Base-by-base conservation (phyloP, 2,113 vertebrate genomes). In the Taurulus bubalis region DNA sequence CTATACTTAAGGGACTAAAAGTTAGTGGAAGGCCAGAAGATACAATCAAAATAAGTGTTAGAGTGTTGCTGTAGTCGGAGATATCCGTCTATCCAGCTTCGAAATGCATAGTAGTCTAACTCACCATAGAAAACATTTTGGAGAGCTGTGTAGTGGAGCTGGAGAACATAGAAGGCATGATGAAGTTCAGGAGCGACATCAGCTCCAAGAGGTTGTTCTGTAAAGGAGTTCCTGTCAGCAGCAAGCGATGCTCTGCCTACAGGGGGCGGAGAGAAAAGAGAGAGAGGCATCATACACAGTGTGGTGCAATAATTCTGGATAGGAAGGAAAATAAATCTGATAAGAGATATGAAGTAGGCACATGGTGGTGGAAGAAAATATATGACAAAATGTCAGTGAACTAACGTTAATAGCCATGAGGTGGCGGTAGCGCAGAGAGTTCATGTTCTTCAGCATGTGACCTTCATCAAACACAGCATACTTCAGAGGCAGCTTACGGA, bases 401-500 rank as follows among this genome's bases (percentile, higher is more conserved):
- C 69, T 71, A 18, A 93, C 98, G 74, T 99, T 98, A 86, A 99
- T 97, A 30, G 96, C 95, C 98, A 99, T 98, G 26, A 99, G 97
- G 83, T 98, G 96, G 88, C 97, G 96, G 89, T 99, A 99, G 77
- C 98, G 97, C 55, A 97, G 79, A 1, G 97, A 93, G 86, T 95
- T 97, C 98, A 99, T 99, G 83, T 99, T 99, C 93, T 99, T 99
- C 80, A 99, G 93, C 98, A 99, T 98, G 79, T 99, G 98, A 51
- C 98, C 98, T 92, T 99, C 98, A 89, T 99, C 98, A 85, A 99
- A 99, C 77, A 99, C 93, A 1, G 98, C 97, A 49, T 97, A 99
- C 85, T 95, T 95, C 74, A 99, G 91, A 58, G 84, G 95, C 69
- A 99, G 85, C 28, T 92, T 96, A 16, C 96, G 96, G 87, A 99